Conservation (phyloP, 30 jellyfish, hydroid and myxozoan species). For the Sanderia malayensis region DNA sequence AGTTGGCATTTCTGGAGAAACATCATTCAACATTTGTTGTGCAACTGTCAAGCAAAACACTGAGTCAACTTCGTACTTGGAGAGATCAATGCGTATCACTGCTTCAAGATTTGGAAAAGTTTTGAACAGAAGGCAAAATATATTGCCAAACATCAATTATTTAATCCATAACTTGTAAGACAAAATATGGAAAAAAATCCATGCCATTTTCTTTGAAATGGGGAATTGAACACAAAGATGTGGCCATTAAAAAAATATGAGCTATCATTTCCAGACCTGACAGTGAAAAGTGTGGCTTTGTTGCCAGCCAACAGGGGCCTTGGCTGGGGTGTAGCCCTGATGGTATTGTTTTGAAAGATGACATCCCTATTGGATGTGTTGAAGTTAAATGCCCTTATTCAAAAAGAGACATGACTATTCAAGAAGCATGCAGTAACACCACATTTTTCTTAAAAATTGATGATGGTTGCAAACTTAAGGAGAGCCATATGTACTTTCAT, state of each 20-base stretch:
- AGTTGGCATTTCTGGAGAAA: neutral
- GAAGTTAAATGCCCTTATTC: neutral
- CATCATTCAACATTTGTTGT: neutral
- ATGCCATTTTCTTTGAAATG: neutral
- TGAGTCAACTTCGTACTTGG: neutral
- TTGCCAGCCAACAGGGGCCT: neutral
- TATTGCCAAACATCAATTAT: too few species aligned
- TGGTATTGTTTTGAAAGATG: neutral
- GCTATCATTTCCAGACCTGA: neutral
- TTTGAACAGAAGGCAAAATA: too few species aligned
- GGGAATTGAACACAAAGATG: neutral
- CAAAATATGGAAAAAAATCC: neutral
- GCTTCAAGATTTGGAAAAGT: neutral
- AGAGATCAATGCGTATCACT: neutral
- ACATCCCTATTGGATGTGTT: neutral
- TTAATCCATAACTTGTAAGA: neutral
- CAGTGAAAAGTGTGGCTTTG: too few species aligned
- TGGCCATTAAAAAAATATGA: neutral
- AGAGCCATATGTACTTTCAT: neutral
- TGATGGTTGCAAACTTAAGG: neutral
- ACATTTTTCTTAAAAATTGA: neutral
- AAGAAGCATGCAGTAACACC: neutral
- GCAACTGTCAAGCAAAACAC: neutral
- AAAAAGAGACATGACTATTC: neutral
- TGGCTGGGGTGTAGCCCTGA: slow-evolving; percentile 1